These are phyloP conservation scores for Tinamus major DNA, from an alignment of 2,797 vertebrate species.

Conservation along the genomic window DNA sequence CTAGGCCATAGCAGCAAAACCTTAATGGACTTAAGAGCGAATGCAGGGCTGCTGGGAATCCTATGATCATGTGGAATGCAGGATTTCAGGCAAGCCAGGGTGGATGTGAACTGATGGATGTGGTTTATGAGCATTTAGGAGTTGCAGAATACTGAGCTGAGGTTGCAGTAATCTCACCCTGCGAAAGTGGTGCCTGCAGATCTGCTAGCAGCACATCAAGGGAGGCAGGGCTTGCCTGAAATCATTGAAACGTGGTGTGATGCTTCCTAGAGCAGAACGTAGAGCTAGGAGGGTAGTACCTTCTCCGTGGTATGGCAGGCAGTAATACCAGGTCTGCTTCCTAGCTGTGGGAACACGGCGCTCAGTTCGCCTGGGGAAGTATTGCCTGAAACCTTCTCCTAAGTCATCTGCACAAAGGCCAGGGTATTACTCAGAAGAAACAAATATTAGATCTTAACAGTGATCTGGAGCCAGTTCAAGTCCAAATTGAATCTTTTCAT, in stretches of 20 bases:
- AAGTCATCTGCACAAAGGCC: not conserved
- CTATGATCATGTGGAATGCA: not conserved
- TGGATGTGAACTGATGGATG: not conserved
- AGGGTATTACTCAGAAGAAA: not conserved
- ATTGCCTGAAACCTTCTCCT: not conserved
- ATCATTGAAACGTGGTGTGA: not conserved
- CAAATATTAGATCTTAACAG: not conserved
- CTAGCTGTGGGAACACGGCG: not conserved
- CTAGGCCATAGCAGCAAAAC: not conserved
- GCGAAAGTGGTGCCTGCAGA: not conserved
- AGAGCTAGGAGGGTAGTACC: not conserved
- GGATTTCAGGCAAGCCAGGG: not conserved
- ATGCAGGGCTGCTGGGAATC: not conserved
- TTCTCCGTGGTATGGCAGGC: not conserved
- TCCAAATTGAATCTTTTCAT: not conserved
- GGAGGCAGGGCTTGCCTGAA: not conserved
- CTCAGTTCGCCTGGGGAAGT: not conserved
- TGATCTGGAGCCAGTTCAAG: conserved; percentile 9
- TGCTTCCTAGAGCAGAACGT: not conserved
- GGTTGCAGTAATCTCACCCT: not conserved
- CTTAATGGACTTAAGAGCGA: not conserved
- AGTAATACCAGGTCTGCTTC: not conserved
- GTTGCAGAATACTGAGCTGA: not conserved
- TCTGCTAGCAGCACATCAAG: not conserved
- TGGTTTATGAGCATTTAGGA: not conserved